phyloP scores from a whole-genome alignment of 2,888 invertebrate genomes.

The Empis stercorea region DNA sequence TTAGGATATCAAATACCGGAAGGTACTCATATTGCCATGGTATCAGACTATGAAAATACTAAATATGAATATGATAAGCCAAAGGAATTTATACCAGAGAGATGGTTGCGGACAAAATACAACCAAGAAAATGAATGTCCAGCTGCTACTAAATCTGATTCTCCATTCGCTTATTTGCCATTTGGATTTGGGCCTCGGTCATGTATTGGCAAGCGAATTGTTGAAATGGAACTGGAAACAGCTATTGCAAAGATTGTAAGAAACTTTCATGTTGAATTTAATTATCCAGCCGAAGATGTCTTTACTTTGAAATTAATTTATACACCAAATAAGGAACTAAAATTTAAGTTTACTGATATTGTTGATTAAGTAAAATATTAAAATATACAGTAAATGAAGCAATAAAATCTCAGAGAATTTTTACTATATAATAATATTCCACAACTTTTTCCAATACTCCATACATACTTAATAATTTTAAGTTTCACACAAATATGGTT shows the following conservation, averaged over 20 bases:
- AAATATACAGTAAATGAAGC: no score
- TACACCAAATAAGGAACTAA: constrained; percentile 20
- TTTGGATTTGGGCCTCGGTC: constrained; percentile 29
- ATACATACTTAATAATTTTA: no score
- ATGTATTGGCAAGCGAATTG: constrained; percentile 54
- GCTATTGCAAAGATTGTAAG: constrained; percentile 32
- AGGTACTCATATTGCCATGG: constrained; percentile 57
- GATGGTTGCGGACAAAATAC: constrained; percentile 41
- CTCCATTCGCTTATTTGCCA: constrained; percentile 15
- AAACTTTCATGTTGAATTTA: constrained; percentile 25
- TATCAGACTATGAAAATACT: constrained; percentile 48
- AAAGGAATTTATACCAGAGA: constrained; percentile 43
- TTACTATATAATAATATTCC: no score
- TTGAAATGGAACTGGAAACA: constrained; percentile 50
- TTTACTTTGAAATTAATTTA: constrained; percentile 22
- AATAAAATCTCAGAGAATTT: no score
- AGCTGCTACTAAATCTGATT: constrained; percentile 9
- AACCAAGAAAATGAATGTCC: constrained; percentile 9
- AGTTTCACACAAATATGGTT: no score
- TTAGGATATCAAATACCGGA: constrained; percentile 46
- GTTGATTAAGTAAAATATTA: neutral
- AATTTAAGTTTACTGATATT: constrained; percentile 18
- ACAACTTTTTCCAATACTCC: no score
- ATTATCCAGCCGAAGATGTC: constrained; percentile 18
- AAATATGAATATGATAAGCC: constrained; percentile 46